These are phyloP conservation scores for Lasioglossum figueresi DNA, from an alignment of 2,888 invertebrate genomes.

Conservation along the genomic window DNA sequence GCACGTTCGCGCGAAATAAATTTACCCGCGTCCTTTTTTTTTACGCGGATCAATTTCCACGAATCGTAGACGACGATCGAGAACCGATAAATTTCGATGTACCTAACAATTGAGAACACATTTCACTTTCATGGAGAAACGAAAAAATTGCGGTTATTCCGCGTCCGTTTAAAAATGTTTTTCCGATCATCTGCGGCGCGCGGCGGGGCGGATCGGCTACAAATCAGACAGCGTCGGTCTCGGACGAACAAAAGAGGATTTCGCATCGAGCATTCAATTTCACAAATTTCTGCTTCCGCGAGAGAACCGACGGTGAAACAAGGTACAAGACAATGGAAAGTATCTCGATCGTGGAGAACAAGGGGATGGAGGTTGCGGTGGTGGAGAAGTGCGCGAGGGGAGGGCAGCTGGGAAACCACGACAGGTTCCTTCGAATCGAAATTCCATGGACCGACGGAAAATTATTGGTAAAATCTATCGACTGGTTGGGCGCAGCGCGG, in stretches of 20 bases:
- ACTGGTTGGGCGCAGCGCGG: constrained; percentile 23
- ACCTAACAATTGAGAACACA: background rate
- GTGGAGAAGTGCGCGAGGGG: background rate
- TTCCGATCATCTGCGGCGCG: background rate
- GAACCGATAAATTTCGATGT: too few relatives aligned
- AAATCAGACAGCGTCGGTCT: background rate
- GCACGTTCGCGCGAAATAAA: background rate
- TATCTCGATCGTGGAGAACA: background rate
- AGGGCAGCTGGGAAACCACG: background rate
- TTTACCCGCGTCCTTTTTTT: background rate
- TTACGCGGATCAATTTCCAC: too few relatives aligned
- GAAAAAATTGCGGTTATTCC: background rate
- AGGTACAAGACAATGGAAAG: constrained; percentile 1
- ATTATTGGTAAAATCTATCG: constrained; percentile 65
- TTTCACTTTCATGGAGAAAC: background rate
- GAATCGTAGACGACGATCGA: background rate
- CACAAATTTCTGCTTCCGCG: background rate
- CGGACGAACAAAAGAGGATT: background rate
- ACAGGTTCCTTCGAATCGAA: constrained; percentile 20
- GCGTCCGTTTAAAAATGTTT: background rate
- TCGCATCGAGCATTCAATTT: background rate
- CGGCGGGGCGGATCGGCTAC: background rate
- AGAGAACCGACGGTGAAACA: background rate
- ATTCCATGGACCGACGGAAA: constrained; percentile 46
- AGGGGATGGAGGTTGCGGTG: background rate